Conservation (phyloP, 2,888 invertebrate species). For the Aproaerema taeniolella region DNA sequence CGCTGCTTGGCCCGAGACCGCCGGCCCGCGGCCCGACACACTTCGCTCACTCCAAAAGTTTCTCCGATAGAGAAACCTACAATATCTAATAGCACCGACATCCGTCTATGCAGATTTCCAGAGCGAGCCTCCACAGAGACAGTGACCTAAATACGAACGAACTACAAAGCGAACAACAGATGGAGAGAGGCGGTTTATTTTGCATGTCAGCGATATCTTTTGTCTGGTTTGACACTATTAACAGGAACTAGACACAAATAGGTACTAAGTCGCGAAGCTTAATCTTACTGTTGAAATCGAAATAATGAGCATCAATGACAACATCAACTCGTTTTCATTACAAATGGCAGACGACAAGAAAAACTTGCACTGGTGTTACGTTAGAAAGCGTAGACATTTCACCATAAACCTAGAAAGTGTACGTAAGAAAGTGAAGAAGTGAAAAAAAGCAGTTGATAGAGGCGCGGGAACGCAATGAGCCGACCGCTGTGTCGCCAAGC, state of each 20-base stretch:
- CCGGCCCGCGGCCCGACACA: constrained; percentile 57
- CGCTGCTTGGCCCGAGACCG: constrained; percentile 44
- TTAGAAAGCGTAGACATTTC: constrained; percentile 73
- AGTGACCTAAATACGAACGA: constrained; percentile 61
- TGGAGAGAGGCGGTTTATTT: constrained; percentile 40
- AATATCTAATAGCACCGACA: constrained; percentile 70
- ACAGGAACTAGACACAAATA: constrained; percentile 8
- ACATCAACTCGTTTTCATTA: constrained; percentile 68
- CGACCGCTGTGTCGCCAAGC: constrained; percentile 16
- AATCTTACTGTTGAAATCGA: constrained; percentile 5
- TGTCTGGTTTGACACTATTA: constrained; percentile 20
- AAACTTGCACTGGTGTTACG: constrained; percentile 73
- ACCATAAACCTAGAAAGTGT: constrained; percentile 75
- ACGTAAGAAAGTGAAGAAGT: constrained; percentile 73
- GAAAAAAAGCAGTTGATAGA: constrained; percentile 60
- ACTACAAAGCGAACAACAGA: constrained; percentile 49
- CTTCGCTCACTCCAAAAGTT: constrained; percentile 70
- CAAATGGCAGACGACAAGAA: constrained; percentile 56
- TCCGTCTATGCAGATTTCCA: constrained; percentile 76
- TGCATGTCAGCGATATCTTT: constrained; percentile 30
- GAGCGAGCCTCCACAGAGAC: constrained; percentile 61
- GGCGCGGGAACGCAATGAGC: constrained; percentile 39
- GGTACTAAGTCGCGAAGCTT: neutral
- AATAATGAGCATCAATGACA: constrained; percentile 18
- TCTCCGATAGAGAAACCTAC: constrained; percentile 73